Base-by-base conservation (phyloP, 2,797 vertebrate genomes). In the Coregonus ussuriensis region DNA sequence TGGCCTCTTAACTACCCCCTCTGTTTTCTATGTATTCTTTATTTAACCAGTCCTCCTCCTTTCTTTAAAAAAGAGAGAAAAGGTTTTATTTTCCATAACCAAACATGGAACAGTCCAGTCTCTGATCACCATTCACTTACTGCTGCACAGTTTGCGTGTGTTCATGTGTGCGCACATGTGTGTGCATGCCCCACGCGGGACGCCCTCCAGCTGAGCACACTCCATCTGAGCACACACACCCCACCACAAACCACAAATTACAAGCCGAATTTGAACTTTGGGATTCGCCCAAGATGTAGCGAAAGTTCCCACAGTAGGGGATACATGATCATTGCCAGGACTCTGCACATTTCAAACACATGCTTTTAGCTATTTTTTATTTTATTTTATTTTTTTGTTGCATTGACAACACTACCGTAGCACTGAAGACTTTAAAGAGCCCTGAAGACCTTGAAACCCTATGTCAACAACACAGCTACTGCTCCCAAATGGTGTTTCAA, bases 181-280 rank as follows among this genome's bases (percentile, higher is more conserved):
- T 52, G 69, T 51, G 56, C 7, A 59, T n/a, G 65, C 1, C 86
- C 25, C 25, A 80, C 78, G 54, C 81, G 84, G 87, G 89, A 85
- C 84, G 88, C 84, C 85, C 83, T 88, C 76, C 4, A 72, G 89
- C 89, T 91, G 89, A 88, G 85, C 31, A 1, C 0, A 3, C 72
- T 92, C 91, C 90, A 94, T 25, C 25, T 25, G 25, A 25, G 25
- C 47, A 47, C 53, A 54, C 66, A 6, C 59, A 62, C 73, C 25
- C 77, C 84, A 74, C 86, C 81, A 18, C 84, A 6, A 71, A 89
- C 90, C 90, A 88, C 91, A 93, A 94, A 94, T 94, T 93, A 94
- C 90, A 93, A 94, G 92, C 89, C 21, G 77, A 88, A 91, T 89
- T 89, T 87, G 37, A 89, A 87, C 88, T 91, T 91, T 89, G 88